phyloP scores from a whole-genome alignment of 2,113 vertebrate species.

The Syngnathus typhle region DNA sequence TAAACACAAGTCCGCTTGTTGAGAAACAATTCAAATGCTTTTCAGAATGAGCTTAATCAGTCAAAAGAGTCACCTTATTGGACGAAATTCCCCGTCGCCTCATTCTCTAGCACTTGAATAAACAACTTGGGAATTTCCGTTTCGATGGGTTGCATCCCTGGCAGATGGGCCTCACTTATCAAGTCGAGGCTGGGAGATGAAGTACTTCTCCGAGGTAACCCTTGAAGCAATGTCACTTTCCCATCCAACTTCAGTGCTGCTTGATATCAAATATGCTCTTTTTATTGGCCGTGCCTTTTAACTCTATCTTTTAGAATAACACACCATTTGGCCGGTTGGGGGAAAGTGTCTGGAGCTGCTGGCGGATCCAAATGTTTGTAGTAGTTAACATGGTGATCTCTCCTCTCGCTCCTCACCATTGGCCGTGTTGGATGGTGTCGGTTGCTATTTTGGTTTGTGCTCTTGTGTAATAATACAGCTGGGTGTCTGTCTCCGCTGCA shows the following conservation, averaged over 20 bases:
- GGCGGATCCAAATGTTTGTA: constrained; percentile 56
- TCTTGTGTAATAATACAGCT: constrained; percentile 61
- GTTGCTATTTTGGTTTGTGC: constrained; percentile 58
- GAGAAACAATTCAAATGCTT: not conserved
- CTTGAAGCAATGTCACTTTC: constrained; percentile 48
- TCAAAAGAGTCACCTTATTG: constrained; percentile 2
- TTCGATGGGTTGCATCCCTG: constrained; percentile 3
- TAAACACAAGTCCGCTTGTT: not conserved
- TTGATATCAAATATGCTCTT: constrained; percentile 71
- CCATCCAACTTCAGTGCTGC: constrained; percentile 64
- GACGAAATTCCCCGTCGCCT: constrained; percentile 3
- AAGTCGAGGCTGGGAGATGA: constrained; percentile 23
- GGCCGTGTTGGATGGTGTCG: constrained; percentile 33
- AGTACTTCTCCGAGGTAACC: constrained; percentile 42
- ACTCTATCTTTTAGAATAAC: constrained; percentile 66
- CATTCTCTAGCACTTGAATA: constrained; percentile 14
- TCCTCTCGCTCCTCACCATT: constrained; percentile 46
- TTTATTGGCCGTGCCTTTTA: constrained; percentile 63
- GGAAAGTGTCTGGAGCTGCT: constrained; percentile 46
- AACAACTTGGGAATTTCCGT: constrained; percentile 3
- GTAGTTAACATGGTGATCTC: constrained; percentile 65
- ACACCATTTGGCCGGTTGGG: constrained; percentile 40
- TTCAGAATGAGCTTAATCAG: not conserved
- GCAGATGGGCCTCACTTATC: constrained; percentile 29
- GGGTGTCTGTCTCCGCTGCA: constrained; percentile 37